Conservation (phyloP, 1,140 invertebrate genomes). For the Drosophila murphyi region DNA sequence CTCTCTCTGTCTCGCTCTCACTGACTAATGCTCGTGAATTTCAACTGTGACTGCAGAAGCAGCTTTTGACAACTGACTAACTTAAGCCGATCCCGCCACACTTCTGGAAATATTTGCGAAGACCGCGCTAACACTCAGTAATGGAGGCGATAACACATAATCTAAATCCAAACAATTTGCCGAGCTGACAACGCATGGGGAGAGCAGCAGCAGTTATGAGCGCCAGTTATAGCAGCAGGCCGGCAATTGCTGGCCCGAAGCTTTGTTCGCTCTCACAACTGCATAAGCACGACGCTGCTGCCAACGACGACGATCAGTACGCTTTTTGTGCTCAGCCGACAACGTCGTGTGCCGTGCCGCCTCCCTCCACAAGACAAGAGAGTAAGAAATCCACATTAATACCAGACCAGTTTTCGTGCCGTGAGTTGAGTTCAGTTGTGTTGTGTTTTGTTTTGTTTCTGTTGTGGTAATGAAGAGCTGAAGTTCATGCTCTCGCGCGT, state of each 20-base stretch:
- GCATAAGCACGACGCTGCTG: constrained; percentile 1
- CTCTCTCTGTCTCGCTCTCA: constrained; percentile 7
- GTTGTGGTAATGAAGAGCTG: constrained; percentile 62
- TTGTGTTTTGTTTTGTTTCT: neutral
- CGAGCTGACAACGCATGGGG: constrained; percentile 19
- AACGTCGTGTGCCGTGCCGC: constrained; percentile 40
- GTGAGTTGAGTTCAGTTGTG: neutral
- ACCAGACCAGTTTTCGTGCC: constrained; percentile 65
- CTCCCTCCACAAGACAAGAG: constrained; percentile 54
- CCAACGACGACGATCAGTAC: constrained; percentile 63
- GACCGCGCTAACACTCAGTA: constrained; percentile 48
- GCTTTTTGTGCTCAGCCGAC: constrained; percentile 64
- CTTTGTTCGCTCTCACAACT: constrained; percentile 8
- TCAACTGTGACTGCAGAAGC: constrained; percentile 6
- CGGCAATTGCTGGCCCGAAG: constrained; percentile 28
- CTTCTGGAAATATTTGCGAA: constrained; percentile 55
- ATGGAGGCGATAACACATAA: constrained; percentile 57
- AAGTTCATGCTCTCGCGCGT: constrained; percentile 44
- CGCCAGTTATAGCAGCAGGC: neutral
- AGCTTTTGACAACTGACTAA: constrained; percentile 64
- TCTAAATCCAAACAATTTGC: constrained; percentile 34
- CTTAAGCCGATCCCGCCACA: constrained; percentile 52
- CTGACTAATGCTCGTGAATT: constrained; percentile 12
- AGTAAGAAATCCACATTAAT: constrained; percentile 39
- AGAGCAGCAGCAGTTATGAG: constrained; percentile 11